phyloP scores from a whole-genome alignment of 2,888 invertebrate genomes.

The Erebia palarica region DNA sequence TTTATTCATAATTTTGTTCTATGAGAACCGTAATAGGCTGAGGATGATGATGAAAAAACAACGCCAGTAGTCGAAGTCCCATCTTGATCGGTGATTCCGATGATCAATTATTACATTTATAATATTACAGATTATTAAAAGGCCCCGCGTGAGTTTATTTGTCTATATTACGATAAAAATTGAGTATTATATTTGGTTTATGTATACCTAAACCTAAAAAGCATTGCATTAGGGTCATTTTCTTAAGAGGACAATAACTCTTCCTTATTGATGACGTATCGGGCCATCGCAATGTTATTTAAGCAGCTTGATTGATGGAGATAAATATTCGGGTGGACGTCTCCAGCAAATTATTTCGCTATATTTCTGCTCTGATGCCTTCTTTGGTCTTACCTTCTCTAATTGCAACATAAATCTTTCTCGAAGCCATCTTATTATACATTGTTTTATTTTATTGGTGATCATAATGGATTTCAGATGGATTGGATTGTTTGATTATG shows the following conservation, averaged over 20 bases:
- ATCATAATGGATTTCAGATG: too few relatives aligned
- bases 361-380: constrained; percentile 17
- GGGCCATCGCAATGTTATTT: constrained; percentile 61
- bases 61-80: too few relatives aligned
- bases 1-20: too few relatives aligned
- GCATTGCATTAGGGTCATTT: constrained; percentile 19
- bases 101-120: too few relatives aligned
- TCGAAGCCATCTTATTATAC: constrained; percentile 45
- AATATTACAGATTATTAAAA: too few relatives aligned
- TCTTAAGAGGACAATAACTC: constrained; percentile 50
- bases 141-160: too few relatives aligned
- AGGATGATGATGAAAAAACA: too few relatives aligned
- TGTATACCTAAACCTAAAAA: constrained; percentile 31
- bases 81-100: too few relatives aligned
- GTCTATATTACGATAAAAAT: too few relatives aligned
- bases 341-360: constrained; percentile 25
- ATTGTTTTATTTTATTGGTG: too few relatives aligned
- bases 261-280: constrained; percentile 57
- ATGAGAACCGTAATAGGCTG: too few relatives aligned
- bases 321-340: constrained; percentile 64
- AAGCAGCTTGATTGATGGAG: constrained; percentile 69
- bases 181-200: not conserved
- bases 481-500: too few relatives aligned
- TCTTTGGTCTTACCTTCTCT: constrained; percentile 54
- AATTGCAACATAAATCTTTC: constrained; percentile 67